Evolutionary conservation across 2,797 vertebrate species (phyloP).

Genomic region (Spinibarbus caldwelli): DNA sequence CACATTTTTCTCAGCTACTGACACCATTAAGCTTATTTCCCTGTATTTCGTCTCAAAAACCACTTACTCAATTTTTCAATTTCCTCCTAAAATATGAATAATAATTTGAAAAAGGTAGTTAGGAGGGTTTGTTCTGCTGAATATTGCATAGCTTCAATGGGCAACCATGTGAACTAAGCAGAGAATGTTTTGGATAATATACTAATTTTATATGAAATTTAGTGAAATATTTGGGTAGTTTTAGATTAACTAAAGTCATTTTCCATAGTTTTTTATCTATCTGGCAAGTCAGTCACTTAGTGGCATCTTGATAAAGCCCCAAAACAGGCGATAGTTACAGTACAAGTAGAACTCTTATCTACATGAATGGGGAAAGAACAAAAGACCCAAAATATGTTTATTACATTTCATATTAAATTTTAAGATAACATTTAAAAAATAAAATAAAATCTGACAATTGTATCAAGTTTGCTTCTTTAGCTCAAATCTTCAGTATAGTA

Average conservation of each 20-base stretch:
- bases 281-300: not conserved
- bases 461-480: not conserved
- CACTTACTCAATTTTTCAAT: not conserved
- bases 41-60: slow-evolving; percentile 2
- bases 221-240: not conserved
- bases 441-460: not conserved
- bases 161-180: not conserved
- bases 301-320: not conserved
- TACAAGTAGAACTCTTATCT: not conserved
- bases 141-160: not conserved
- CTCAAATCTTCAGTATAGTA: too few species aligned
- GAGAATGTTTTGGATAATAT: not conserved
- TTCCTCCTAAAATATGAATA: not conserved
- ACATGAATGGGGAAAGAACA: too few species aligned
- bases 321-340: not conserved
- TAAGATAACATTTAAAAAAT: not conserved
- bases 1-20: slow-evolving; percentile 3
- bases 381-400: too few species aligned
- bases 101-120: not conserved
- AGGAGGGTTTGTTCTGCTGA: not conserved
- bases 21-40: slow-evolving; percentile 9
- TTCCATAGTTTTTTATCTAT: not conserved
- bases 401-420: not conserved
- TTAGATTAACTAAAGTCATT: not conserved
- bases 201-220: not conserved